Evolutionary conservation across 2,113 vertebrate species (phyloP), one percentile per base, ranked within the genome.

Genomic region (Calidris pygmaea): DNA sequence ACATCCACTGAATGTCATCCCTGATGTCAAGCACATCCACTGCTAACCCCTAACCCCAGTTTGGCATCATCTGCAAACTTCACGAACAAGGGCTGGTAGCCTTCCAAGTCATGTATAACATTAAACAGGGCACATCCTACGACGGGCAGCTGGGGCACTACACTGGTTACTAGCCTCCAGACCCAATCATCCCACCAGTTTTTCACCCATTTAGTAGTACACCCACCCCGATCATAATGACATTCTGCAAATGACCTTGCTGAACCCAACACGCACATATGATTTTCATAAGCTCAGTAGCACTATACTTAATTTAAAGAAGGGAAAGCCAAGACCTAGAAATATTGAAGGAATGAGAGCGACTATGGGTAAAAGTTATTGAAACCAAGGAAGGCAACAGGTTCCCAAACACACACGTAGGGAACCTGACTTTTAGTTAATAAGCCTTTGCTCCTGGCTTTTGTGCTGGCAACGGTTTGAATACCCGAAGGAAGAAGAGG

Each of bases 401-500:
- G n/a, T 16, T 81, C 47, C 50, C 14, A 2, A 77, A 77, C 4
- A 14, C 0, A 7, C 34, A 55, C 0, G 0, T 10, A 47, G 18
- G 27, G 23, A 14, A 70, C 16, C 5, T 24, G 12, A 43, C 41
- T n/a, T 68, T 2, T 10, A 35, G 3, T 21, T 4, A 80, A 48
- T 16, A 35, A 92, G 63, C 24, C 12, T 80, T 39, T 56, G 13
- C 8, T 87, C 48, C 41, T 26, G 9, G 19, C 24, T 81, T 80
- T 87, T 27, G 9, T 52, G 37, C 43, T 59, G 26, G n/a, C 11
- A 75, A 47, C 12, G 18, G 26, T 62, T 17, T 76, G 18, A 86
- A 90, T 30, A 84, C 2, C 6, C 27, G 22, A 73, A 77, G 35
- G 11, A 58, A 87, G 43, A 75, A 67, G 8, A 82, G 5, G 4